phyloP scores from a whole-genome alignment of 2,888 invertebrate species.

The Calephelis perditalis region DNA sequence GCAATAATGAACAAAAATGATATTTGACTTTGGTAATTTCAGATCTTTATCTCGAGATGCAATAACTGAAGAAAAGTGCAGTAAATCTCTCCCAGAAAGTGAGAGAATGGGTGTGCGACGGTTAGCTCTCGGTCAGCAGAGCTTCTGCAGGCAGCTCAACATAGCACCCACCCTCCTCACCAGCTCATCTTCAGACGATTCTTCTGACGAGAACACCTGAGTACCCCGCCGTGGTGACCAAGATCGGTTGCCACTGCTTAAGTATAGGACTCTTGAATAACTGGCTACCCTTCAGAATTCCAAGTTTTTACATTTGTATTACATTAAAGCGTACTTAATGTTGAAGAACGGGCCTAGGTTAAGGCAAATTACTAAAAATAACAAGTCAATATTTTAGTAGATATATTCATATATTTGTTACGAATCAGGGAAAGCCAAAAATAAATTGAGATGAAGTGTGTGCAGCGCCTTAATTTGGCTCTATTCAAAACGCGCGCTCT shows the following conservation, averaged over 20 bases:
- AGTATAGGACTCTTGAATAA: constrained; percentile 65
- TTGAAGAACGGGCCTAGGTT: too few relatives aligned
- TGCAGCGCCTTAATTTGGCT: too few relatives aligned
- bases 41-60: constrained; percentile 82
- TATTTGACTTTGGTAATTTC: constrained; percentile 27
- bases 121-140: constrained; percentile 74
- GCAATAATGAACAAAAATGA: too few relatives aligned
- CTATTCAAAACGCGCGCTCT: too few relatives aligned
- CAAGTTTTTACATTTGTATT: constrained; percentile 3
- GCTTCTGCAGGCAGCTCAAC: constrained; percentile 78
- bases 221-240: constrained; percentile 70
- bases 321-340: too few relatives aligned
- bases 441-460: too few relatives aligned
- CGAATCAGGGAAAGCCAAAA: too few relatives aligned
- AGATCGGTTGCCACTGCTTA: constrained; percentile 71
- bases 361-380: too few relatives aligned
- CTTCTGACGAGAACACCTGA: constrained; percentile 74
- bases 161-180: constrained; percentile 81
- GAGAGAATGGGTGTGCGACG: constrained; percentile 72
- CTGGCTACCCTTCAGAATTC: not conserved
- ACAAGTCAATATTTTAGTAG: too few relatives aligned
- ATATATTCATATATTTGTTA: too few relatives aligned
- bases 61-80: constrained; percentile 84
- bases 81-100: constrained; percentile 80
- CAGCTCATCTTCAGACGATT: constrained; percentile 78